A percentile compares a stretch with the other conserved stretches of the same genome.
Conservation (phyloP, 2,888 invertebrate species). For the Creontiades dilutus region DNA sequence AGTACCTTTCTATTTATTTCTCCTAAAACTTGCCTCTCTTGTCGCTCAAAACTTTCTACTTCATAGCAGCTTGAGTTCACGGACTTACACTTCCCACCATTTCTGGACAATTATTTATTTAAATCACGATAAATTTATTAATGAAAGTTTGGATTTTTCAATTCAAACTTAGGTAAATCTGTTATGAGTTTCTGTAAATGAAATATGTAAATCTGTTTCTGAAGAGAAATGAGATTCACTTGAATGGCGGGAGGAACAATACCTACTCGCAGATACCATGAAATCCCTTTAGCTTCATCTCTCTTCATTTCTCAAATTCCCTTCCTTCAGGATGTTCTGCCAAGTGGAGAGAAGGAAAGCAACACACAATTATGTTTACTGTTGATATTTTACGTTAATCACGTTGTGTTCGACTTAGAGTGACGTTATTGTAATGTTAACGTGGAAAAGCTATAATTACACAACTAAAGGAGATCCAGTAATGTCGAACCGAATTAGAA, state of each 20-base stretch:
- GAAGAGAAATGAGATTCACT: not conserved
- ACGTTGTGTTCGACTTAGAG: no score
- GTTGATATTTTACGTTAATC: no score
- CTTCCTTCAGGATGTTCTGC: not conserved
- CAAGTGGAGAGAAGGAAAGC: not conserved
- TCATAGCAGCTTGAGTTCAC: no score
- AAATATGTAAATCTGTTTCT: constrained; percentile 15
- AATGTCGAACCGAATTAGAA: no score
- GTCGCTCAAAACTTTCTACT: not conserved
- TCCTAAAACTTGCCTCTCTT: no score
- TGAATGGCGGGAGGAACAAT: not conserved
- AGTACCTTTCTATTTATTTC: no score
- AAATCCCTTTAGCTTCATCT: not conserved
- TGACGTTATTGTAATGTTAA: no score
- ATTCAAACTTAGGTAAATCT: constrained; percentile 18
- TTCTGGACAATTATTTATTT: not conserved
- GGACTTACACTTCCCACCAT: not conserved
- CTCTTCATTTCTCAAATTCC: not conserved
- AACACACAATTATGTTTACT: no score
- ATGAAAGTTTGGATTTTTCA: not conserved
- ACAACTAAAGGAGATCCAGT: no score
- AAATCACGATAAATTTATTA: constrained; percentile 12
- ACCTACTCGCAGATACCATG: not conserved
- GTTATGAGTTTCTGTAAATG: constrained; percentile 26
- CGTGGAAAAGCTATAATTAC: no score